Conservation (phyloP, 2,888 invertebrate genomes). For the Polymixis flavicincta region DNA sequence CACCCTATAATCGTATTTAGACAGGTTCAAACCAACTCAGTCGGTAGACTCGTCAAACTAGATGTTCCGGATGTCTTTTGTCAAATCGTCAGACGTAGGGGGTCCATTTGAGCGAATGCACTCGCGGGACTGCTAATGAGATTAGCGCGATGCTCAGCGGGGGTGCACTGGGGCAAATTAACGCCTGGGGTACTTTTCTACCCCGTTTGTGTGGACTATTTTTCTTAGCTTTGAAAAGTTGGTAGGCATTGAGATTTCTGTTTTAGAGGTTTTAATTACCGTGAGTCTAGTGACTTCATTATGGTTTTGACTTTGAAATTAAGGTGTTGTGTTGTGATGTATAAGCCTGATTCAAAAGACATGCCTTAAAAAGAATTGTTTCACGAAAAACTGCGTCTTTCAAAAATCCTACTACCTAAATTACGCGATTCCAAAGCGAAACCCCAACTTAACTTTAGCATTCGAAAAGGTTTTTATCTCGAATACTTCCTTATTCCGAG, state of each 20-base stretch:
- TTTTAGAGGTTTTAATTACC: conserved; percentile 36
- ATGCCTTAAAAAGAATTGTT: background rate
- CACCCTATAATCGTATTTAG: conserved; percentile 61
- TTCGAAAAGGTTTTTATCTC: conserved; percentile 42
- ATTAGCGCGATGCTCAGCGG: conserved; percentile 75
- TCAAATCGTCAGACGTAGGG: conserved; percentile 73
- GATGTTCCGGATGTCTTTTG: conserved; percentile 71
- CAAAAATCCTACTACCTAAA: background rate
- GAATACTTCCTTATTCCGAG: conserved; percentile 40
- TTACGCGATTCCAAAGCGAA: conserved; percentile 5
- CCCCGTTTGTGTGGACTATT: conserved; percentile 34
- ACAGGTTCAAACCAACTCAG: conserved; percentile 51
- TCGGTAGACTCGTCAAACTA: conserved; percentile 50
- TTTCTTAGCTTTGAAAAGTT: conserved; percentile 48
- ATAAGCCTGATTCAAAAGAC: background rate
- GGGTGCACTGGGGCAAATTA: conserved; percentile 74
- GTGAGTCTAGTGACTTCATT: background rate
- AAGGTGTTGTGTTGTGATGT: background rate
- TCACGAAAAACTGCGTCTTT: no score
- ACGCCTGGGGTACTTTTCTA: conserved; percentile 62
- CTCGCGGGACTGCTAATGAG: conserved; percentile 75
- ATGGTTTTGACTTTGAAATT: background rate
- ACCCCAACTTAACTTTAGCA: conserved; percentile 16
- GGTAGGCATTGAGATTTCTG: conserved; percentile 38
- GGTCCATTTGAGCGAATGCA: conserved; percentile 76